Evolutionary conservation across 2,113 vertebrate species (phyloP).

Genomic region (Chinchilla lanigera): DNA sequence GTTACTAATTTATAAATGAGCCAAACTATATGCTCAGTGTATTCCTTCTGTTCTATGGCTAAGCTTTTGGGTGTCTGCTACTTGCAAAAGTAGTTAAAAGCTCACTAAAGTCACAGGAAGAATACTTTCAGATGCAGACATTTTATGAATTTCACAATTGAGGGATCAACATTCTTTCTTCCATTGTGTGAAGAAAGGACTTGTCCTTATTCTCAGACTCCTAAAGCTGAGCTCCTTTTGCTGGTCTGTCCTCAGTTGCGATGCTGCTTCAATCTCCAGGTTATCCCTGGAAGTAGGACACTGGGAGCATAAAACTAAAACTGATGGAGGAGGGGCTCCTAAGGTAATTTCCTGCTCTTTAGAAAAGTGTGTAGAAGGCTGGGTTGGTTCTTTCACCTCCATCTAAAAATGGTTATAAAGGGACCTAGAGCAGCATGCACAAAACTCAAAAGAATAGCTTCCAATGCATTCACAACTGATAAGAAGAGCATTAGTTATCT

Average conservation of each 20-base stretch:
- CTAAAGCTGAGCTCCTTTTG: background rate
- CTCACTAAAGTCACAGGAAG: background rate
- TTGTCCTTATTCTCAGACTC: background rate
- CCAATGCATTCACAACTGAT: background rate
- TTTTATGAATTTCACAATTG: background rate
- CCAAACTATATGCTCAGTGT: background rate
- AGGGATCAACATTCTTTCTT: background rate
- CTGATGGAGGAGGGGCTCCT: background rate
- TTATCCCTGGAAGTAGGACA: background rate
- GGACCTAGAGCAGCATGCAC: background rate
- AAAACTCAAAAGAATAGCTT: background rate
- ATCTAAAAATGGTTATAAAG: background rate
- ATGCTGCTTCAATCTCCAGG: background rate
- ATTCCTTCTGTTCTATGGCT: background rate
- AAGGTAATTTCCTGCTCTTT: background rate
- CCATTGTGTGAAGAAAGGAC: background rate
- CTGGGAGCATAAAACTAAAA: background rate
- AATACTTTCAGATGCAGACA: background rate
- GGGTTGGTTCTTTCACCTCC: background rate
- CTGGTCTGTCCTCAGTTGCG: rapidly evolving
- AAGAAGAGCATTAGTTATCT: background rate
- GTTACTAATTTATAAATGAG: background rate
- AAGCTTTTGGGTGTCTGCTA: background rate
- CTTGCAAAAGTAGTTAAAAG: background rate
- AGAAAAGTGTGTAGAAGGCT: background rate